These are phyloP conservation scores for Crocidura indochinensis DNA, from an alignment of 2,797 vertebrate genomes.

Conservation along the genomic window DNA sequence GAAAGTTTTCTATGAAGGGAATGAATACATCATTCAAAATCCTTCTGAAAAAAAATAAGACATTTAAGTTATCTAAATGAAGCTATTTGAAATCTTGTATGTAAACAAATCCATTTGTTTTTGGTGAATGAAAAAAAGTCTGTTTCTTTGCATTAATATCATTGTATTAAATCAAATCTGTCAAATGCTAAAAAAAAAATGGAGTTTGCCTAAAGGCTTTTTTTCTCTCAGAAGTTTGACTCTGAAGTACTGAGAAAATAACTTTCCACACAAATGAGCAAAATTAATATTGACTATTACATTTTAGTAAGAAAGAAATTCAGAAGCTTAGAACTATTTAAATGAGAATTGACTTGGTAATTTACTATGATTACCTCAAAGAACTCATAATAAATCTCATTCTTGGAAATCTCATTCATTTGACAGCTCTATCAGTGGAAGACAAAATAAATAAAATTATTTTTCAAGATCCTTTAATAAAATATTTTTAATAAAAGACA, in stretches of 20 bases:
- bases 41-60: constrained; percentile 30
- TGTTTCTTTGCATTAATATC: not conserved
- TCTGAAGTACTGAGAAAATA: not conserved
- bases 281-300: not conserved
- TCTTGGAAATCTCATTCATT: not conserved
- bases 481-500: too few species aligned
- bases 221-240: not conserved
- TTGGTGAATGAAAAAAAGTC: not conserved
- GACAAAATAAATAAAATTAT: not conserved
- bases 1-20: not conserved
- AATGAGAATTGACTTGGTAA: constrained; percentile 30
- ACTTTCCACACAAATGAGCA: not conserved
- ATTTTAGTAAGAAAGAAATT: constrained; percentile 45
- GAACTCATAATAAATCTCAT: constrained; percentile 24
- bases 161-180: not conserved
- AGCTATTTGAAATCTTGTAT: not conserved
- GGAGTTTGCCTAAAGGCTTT: not conserved
- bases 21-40: not conserved
- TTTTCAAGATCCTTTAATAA: too few species aligned
- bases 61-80: not conserved
- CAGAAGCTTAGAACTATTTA: not conserved
- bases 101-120: not conserved
- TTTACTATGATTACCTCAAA: constrained; percentile 28
- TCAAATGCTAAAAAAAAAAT: constrained; percentile 15
- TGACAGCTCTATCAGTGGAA: not conserved